Evolutionary conservation across 2,113 vertebrate genomes (phyloP).

Genomic region (Camelus dromedarius): DNA sequence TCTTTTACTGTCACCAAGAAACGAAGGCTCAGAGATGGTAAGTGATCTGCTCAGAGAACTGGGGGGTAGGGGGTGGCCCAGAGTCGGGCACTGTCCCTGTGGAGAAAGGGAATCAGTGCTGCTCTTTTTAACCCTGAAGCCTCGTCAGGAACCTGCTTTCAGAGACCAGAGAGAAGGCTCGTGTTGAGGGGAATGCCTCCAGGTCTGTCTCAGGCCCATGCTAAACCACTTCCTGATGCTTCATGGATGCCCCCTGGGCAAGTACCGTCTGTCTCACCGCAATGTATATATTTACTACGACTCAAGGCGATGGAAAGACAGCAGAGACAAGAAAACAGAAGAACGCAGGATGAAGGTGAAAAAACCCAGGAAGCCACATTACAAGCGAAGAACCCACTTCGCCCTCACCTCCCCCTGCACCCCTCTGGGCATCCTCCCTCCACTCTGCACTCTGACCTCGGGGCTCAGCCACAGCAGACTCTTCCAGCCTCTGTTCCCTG

Average conservation of each 20-base stretch:
- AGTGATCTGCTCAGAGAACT: neutral
- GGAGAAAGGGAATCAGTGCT: neutral
- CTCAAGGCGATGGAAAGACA: neutral
- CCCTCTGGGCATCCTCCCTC: neutral
- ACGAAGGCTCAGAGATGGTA: neutral
- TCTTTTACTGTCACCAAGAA: neutral
- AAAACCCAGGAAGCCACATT: neutral
- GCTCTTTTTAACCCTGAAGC: neutral
- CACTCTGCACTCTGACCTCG: neutral
- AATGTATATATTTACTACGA: neutral
- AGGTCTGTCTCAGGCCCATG: neutral
- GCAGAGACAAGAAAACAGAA: neutral
- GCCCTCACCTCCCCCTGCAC: neutral
- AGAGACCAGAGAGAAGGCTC: neutral
- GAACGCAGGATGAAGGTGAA: neutral
- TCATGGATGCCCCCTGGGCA: neutral
- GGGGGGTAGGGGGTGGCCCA: neutral
- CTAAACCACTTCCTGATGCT: no score
- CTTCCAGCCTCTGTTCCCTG: neutral
- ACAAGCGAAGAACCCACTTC: neutral
- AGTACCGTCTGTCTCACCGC: neutral
- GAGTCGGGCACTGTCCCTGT: neutral
- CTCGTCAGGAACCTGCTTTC: neutral
- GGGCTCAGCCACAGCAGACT: neutral
- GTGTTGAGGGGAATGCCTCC: accelerated